These are phyloP conservation scores for Gryllus longicercus DNA, from an alignment of 2,888 invertebrate species.

Conservation along the genomic window DNA sequence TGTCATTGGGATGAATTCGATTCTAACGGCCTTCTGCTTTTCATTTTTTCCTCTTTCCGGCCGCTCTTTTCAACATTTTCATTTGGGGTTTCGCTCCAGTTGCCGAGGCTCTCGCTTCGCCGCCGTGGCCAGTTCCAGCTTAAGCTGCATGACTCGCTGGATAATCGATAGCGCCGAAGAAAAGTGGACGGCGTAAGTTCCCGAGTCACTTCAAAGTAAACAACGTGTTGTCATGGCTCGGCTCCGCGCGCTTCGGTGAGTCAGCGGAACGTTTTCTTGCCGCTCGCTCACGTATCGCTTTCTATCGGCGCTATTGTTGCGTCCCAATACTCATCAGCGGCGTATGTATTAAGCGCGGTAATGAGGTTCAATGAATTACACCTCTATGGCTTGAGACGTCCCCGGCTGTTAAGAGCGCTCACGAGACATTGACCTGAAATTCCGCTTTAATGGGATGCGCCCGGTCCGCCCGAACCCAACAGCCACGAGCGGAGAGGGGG, in stretches of 20 bases:
- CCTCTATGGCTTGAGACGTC: background rate
- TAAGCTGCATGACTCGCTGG: slow-evolving; percentile 2
- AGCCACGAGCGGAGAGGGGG: too few relatives aligned
- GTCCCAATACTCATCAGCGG: background rate
- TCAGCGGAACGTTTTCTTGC: background rate
- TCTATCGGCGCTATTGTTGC: background rate
- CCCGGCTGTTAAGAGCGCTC: background rate
- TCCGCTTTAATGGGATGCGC: background rate
- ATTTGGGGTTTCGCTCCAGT: background rate
- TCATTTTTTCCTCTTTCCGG: background rate
- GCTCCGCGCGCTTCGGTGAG: background rate
- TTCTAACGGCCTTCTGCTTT: background rate
- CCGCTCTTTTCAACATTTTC: background rate
- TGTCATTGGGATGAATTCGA: background rate
- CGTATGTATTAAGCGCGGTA: background rate
- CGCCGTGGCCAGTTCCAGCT: background rate
- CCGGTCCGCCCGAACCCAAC: too few relatives aligned
- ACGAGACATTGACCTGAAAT: background rate
- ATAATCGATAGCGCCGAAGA: background rate
- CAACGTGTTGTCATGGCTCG: slow-evolving; percentile 10
- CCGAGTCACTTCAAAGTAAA: slow-evolving; percentile 8
- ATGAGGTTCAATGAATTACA: background rate
- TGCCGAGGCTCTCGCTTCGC: background rate
- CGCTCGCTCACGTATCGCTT: background rate
- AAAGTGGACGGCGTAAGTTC: slow-evolving; percentile 2